Base-by-base conservation (phyloP, 2,888 invertebrate species). In the Lasioglossum pauxillum region DNA sequence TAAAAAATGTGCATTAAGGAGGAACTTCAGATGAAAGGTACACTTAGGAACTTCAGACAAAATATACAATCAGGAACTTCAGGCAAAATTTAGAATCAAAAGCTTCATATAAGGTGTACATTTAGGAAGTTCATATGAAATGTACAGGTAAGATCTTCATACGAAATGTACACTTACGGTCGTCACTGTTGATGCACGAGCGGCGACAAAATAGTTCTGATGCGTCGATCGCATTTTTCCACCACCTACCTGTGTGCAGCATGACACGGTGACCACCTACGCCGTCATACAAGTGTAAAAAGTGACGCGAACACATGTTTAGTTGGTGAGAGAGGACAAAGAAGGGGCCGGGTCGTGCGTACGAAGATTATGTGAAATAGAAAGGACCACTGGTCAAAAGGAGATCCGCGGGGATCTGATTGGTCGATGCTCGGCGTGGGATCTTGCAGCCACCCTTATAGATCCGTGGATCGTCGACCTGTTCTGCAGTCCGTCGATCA, bases 351-450 rank as follows among this genome's bases (percentile, higher is more conserved):
- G 44, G 71, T 71, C 5, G 74, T 75, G 80, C 53, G 78, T 72
- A 60, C 23, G 69, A 64, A 67, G 64, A 83, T 83, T 85, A 76
- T 78, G 84, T 80, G 75, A 69, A 80, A 78, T 87, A 86, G 87
- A 86, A 86, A 87, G 86, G 80, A 80, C 46, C 83, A 53, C 44
- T 46, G 85, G 75, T 74, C 76, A 77, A 80, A 67, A 23, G 23
- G 73, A 75, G 46, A 31, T 41, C 41, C 44, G n/a, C 69, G 69
- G 74, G 35, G 16, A 71, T 75, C 38, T 35, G 86, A 87, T 87
- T 87, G 86, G 86, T 83, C n/a, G 86, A 60, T 53, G 19, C 73
- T 27, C 38, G 69, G 76, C 78, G 86, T 83, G 87, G 87, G 87
- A 78, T 76, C 31, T 69, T 64, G 60, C 76, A 76, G 73, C 53